A percentile compares a stretch with the other conserved stretches of the same genome.
phyloP scores from a whole-genome alignment of 2,888 invertebrate species.

The Saturnia pavonia region DNA sequence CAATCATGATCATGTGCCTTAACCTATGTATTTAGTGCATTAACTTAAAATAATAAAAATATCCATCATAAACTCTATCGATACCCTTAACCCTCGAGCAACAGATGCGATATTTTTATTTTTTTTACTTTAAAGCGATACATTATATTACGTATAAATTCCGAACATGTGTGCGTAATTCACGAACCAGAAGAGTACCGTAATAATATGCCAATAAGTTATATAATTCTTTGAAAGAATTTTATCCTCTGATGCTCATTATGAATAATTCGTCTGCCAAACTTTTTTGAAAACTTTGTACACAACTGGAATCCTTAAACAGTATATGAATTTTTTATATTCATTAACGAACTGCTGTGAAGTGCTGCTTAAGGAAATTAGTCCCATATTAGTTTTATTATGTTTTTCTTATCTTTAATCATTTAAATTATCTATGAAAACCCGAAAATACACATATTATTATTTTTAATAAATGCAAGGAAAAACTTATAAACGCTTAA shows the following conservation, averaged over 20 bases:
- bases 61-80: conserved; percentile 70
- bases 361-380: conserved; percentile 42
- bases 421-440: neutral
- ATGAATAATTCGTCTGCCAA: conserved; percentile 72
- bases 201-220: conserved; percentile 62
- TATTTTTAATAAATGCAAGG: neutral
- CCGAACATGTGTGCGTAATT: conserved; percentile 61
- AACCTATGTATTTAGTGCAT: conserved; percentile 67
- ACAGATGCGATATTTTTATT: conserved; percentile 63
- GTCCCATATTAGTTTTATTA: conserved; percentile 39
- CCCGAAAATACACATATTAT: neutral
- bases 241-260: conserved; percentile 60
- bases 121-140: conserved; percentile 52
- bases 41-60: conserved; percentile 74
- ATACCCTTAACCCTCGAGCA: conserved; percentile 68
- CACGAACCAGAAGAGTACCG: conserved; percentile 60
- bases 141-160: conserved; percentile 57
- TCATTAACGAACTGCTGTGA: conserved; percentile 51
- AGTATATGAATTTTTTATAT: conserved; percentile 52
- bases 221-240: conserved; percentile 60
- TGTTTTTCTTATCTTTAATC: conserved; percentile 21
- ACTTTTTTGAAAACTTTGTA: conserved; percentile 71
- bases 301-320: conserved; percentile 70
- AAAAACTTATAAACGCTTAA: too few relatives aligned
- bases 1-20: conserved; percentile 46